Evolutionary conservation across 2,888 invertebrate genomes (phyloP).

Genomic region (Desoria tigrina): DNA sequence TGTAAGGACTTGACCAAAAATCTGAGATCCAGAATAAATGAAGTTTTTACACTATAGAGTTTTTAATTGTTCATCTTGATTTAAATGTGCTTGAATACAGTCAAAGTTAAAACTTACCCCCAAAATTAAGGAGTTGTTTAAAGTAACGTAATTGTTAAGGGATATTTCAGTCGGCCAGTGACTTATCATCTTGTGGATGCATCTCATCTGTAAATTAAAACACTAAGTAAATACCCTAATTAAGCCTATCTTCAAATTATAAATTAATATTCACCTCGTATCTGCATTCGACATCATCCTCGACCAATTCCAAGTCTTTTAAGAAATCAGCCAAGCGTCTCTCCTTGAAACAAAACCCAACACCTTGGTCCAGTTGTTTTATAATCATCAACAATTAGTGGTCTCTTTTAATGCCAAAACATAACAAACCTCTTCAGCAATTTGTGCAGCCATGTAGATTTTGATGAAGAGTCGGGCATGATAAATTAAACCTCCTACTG

Average conservation of each 20-base stretch:
- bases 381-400: too few species aligned
- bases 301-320: not conserved
- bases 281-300: not conserved
- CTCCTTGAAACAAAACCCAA: too few species aligned
- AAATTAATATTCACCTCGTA: too few species aligned
- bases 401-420: too few species aligned
- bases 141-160: not conserved
- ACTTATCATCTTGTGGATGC: not conserved
- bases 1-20: constrained; percentile 3
- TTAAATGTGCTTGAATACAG: too few species aligned
- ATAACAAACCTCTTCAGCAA: not conserved
- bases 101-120: not conserved
- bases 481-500: not conserved
- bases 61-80: not conserved
- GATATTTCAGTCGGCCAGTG: not conserved
- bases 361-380: too few species aligned
- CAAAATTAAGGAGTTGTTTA: not conserved
- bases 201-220: too few species aligned
- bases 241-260: too few species aligned
- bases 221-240: too few species aligned
- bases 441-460: not conserved
- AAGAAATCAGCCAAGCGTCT: too few species aligned
- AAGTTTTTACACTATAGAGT: too few species aligned
- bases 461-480: not conserved
- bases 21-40: not conserved